phyloP scores from a whole-genome alignment of 2,797 vertebrate species.

The Furcifer pardalis region DNA sequence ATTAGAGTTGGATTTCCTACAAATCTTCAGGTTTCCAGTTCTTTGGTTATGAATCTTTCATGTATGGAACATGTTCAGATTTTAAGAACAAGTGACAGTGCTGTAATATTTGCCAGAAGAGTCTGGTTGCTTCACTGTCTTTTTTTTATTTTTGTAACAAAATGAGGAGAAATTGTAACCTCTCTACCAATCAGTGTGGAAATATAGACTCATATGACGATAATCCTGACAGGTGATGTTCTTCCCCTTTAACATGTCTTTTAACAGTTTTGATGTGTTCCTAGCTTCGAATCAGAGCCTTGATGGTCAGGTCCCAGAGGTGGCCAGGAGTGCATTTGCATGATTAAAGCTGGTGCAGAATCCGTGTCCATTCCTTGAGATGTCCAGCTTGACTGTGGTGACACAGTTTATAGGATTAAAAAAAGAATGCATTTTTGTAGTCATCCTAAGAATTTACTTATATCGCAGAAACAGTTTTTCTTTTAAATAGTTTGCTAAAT shows the following conservation, averaged over 20 bases:
- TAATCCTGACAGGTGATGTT: neutral
- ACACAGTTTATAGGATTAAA: neutral
- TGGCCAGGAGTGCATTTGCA: no score
- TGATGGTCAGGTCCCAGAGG: no score
- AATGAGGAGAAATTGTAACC: neutral
- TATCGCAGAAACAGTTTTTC: no score
- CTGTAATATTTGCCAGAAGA: neutral
- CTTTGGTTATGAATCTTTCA: neutral
- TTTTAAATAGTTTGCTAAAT: no score
- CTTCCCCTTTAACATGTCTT: neutral
- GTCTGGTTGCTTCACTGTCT: neutral
- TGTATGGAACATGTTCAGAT: neutral
- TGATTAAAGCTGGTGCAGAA: neutral
- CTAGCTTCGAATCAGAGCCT: no score
- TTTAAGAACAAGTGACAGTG: no score
- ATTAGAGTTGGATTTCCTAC: neutral
- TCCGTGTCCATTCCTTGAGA: no score
- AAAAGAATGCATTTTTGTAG: neutral
- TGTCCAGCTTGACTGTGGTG: no score
- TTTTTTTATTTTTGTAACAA: neutral
- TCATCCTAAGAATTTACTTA: neutral
- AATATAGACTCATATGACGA: neutral
- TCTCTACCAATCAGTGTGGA: neutral
- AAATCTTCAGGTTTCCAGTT: neutral
- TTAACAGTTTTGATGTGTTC: neutral